A percentile compares a stretch with the other conserved stretches of the same genome.
phyloP scores from a whole-genome alignment of 2,888 invertebrate species.

The Onchidella celtica region DNA sequence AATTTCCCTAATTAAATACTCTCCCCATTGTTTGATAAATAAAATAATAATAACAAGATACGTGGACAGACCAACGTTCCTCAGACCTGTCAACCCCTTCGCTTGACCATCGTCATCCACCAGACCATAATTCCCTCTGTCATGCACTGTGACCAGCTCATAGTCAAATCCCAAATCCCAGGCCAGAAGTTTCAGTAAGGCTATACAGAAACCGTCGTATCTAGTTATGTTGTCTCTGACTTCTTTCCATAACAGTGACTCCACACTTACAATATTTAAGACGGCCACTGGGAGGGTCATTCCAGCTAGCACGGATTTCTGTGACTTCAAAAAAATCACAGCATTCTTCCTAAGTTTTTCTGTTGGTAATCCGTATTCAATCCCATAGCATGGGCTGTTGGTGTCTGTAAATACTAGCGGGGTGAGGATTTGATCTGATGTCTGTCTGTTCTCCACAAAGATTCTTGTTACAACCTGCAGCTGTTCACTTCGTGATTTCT shows the following conservation, averaged over 20 bases:
- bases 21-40: too few relatives aligned
- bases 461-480: too few relatives aligned
- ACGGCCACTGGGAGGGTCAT: background rate
- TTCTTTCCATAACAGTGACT: background rate
- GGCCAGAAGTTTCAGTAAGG: background rate
- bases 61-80: too few relatives aligned
- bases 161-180: background rate
- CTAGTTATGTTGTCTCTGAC: slow-evolving; percentile 8
- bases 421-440: too few relatives aligned
- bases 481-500: slow-evolving; percentile 23
- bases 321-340: background rate
- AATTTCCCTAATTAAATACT: too few relatives aligned
- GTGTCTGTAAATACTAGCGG: too few relatives aligned
- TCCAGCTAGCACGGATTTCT: background rate
- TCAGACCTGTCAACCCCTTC: slow-evolving; percentile 27
- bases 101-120: background rate
- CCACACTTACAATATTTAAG: background rate
- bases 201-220: slow-evolving; percentile 23
- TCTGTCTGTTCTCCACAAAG: too few relatives aligned
- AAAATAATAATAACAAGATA: too few relatives aligned
- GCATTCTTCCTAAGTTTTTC: too few relatives aligned
- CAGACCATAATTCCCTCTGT: slow-evolving; percentile 28
- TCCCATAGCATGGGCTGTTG: too few relatives aligned
- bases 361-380: too few relatives aligned
- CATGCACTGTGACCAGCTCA: background rate